phyloP scores from a whole-genome alignment of 2,113 vertebrate genomes.

The Tychaedon coryphoeus region DNA sequence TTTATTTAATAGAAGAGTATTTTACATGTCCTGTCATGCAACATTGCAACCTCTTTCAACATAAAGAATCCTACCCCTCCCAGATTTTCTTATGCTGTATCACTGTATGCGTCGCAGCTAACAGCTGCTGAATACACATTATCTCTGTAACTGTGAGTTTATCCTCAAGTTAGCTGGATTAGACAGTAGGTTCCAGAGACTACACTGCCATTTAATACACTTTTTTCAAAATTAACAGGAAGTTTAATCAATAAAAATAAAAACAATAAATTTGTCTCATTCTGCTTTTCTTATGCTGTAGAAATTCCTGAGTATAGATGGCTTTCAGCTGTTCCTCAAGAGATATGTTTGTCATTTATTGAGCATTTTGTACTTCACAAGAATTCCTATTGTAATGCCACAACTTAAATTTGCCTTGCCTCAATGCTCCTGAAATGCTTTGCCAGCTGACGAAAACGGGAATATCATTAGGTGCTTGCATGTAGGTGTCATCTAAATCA shows the following conservation, averaged over 20 bases:
- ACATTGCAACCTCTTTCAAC: neutral
- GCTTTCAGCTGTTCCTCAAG: neutral
- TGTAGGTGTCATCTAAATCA: neutral
- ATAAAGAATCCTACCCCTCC: neutral
- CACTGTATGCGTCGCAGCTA: neutral
- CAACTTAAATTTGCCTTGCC: neutral
- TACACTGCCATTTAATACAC: neutral
- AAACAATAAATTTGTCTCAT: neutral
- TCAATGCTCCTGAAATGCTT: neutral
- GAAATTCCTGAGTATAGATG: neutral
- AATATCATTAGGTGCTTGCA: neutral
- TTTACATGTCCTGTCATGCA: neutral
- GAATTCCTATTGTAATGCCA: neutral
- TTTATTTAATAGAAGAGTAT: neutral
- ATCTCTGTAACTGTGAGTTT: neutral
- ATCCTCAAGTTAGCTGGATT: neutral
- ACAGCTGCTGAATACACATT: neutral
- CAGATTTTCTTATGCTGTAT: neutral
- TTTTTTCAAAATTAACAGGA: slow-evolving; percentile 12
- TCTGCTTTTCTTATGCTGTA: neutral
- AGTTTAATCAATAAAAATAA: slow-evolving; percentile 45
- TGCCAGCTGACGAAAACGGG: neutral
- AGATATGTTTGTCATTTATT: neutral
- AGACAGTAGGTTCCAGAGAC: neutral
- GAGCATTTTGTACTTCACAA: neutral